Percentiles rank a stretch among this genome's conserved stretches.
Evolutionary conservation across 1,140 invertebrate species (phyloP).

Genomic region (Anastrepha obliqua): DNA sequence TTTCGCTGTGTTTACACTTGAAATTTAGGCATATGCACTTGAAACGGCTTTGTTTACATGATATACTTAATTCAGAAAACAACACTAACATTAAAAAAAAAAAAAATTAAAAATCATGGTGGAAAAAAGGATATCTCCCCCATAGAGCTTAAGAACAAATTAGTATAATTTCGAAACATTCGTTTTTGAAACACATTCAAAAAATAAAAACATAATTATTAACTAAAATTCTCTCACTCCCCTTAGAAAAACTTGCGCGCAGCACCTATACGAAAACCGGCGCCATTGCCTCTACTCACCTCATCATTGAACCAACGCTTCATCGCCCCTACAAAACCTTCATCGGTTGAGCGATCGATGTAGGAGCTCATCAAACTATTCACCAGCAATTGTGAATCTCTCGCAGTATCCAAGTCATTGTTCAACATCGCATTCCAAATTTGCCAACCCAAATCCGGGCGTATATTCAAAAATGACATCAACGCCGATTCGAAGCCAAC

Average conservation of each 20-base stretch:
- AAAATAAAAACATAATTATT: too few species aligned
- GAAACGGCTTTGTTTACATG: background rate
- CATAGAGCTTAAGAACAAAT: too few species aligned
- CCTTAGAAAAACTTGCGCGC: slow-evolving; percentile 7
- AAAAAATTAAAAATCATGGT: background rate
- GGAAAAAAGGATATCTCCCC: background rate
- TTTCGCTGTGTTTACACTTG: background rate
- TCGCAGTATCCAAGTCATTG: slow-evolving; percentile 70
- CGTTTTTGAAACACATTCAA: too few species aligned
- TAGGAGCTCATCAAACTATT: slow-evolving; percentile 61
- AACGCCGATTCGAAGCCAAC: slow-evolving; percentile 83
- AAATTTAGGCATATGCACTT: background rate
- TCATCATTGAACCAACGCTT: slow-evolving; percentile 67
- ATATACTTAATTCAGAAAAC: background rate
- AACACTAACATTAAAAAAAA: background rate
- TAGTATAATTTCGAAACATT: too few species aligned
- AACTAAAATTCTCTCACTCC: background rate
- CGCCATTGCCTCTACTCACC: slow-evolving; percentile 18
- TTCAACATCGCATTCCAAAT: slow-evolving; percentile 73
- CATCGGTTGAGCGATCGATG: slow-evolving; percentile 37
- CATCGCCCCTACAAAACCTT: slow-evolving; percentile 67
- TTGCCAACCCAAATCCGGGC: slow-evolving; percentile 74
- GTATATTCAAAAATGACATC: slow-evolving; percentile 80
- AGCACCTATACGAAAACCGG: background rate
- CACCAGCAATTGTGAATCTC: slow-evolving; percentile 75